A percentile compares a stretch with the other conserved stretches of the same genome.
Conservation (phyloP, 1,140 invertebrate genomes). For the Lutraria rhynchaena region DNA sequence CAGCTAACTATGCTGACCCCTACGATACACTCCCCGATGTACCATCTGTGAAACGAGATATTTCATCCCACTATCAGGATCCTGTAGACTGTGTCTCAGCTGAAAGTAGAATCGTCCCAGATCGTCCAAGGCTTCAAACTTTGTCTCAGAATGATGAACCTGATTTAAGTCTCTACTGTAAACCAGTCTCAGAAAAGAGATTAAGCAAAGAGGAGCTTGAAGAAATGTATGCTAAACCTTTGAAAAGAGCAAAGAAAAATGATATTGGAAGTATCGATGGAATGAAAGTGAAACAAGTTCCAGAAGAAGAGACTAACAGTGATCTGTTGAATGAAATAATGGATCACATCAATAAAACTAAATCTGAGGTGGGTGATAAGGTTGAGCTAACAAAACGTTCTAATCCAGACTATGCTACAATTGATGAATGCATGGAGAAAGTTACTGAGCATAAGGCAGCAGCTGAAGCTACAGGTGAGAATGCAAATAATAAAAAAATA, state of each 20-base stretch:
- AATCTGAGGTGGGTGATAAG: neutral
- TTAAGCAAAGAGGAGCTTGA: constrained; percentile 55
- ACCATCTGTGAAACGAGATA: neutral
- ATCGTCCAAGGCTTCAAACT: constrained; percentile 26
- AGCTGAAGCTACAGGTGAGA: neutral
- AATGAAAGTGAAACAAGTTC: neutral
- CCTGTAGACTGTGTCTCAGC: constrained; percentile 41
- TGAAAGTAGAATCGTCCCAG: constrained; percentile 33
- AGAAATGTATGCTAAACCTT: constrained; percentile 53
- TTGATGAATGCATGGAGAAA: constrained; percentile 35
- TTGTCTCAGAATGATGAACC: constrained; percentile 41
- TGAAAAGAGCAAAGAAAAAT: constrained; percentile 48
- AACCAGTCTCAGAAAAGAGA: constrained; percentile 48
- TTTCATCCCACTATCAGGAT: constrained; percentile 32
- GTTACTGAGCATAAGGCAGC: neutral
- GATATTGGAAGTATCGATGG: constrained; percentile 19
- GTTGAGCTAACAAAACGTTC: neutral
- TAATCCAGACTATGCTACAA: constrained; percentile 49
- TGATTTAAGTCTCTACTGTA: constrained; percentile 51
- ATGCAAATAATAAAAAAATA: neutral
- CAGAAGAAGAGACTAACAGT: neutral
- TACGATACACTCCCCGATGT: constrained; percentile 46
- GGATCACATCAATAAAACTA: constrained; percentile 33
- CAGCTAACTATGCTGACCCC: constrained; percentile 50
- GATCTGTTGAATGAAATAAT: constrained; percentile 34